Percentiles rank a stretch among this genome's conserved stretches.
Evolutionary conservation across 2,888 invertebrate genomes (phyloP).

Genomic region (Sceliomorpha sp.): DNA sequence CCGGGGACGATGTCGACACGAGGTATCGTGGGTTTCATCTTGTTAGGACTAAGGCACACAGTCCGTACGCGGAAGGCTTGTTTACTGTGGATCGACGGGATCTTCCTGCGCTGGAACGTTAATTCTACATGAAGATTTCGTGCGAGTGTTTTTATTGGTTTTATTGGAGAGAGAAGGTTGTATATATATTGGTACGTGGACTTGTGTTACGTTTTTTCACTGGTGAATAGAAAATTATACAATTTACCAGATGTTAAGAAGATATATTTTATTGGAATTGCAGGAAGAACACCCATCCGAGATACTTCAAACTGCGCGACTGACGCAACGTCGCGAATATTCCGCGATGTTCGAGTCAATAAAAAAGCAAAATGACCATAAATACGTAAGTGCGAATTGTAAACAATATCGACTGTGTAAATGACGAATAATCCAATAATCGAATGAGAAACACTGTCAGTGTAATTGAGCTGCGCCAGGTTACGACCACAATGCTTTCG

Average conservation of each 20-base stretch:
- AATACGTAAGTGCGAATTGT: slow-evolving; percentile 31
- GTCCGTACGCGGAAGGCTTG: slow-evolving; percentile 84
- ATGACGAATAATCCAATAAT: slow-evolving; percentile 23
- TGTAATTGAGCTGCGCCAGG: slow-evolving; percentile 12
- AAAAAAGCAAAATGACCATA: slow-evolving; percentile 20
- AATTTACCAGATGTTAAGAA: no score
- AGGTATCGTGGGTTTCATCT: slow-evolving; percentile 81
- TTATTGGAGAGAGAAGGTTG: no score
- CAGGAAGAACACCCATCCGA: no score
- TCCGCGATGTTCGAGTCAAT: no score
- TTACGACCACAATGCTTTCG: slow-evolving; percentile 17
- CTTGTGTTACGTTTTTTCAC: neutral
- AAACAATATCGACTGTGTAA: slow-evolving; percentile 32
- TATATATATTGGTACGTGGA: no score
- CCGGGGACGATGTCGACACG: slow-evolving; percentile 70
- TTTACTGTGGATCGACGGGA: slow-evolving; percentile 76
- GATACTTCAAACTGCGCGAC: no score
- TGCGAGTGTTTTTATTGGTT: no score
- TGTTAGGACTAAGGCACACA: slow-evolving; percentile 82
- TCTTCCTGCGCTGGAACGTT: neutral
- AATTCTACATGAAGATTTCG: no score
- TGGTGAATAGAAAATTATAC: neutral
- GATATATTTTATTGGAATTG: no score
- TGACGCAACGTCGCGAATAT: no score
- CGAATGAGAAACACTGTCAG: slow-evolving; percentile 39